phyloP scores from a whole-genome alignment of 1,140 invertebrate genomes.

The Cotesia glomerata region DNA sequence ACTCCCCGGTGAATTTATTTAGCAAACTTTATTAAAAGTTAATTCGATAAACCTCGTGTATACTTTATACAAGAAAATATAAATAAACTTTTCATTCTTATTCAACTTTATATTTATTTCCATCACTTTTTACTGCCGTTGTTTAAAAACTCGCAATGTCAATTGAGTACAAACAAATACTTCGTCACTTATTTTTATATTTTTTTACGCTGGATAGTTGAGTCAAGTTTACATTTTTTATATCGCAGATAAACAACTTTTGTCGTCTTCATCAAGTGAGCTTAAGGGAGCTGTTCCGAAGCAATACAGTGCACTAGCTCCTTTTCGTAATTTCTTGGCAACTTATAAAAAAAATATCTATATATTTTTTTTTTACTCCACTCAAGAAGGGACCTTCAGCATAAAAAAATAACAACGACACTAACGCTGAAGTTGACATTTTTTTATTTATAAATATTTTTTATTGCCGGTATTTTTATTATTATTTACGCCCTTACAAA shows the following conservation, averaged over 20 bases:
- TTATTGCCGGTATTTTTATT: not conserved
- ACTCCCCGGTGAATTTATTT: not conserved
- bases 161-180: slow-evolving; percentile 4
- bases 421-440: not conserved
- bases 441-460: not conserved
- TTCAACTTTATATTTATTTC: not conserved
- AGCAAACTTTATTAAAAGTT: not conserved
- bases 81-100: not conserved
- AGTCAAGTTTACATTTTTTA: too few species aligned
- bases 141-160: too few species aligned
- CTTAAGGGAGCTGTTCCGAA: slow-evolving; percentile 20
- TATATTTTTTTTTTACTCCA: not conserved
- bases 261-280: not conserved
- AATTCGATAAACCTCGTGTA: slow-evolving; percentile 14
- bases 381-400: not conserved
- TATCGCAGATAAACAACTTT: too few species aligned
- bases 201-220: not conserved
- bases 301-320: not conserved
- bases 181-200: slow-evolving; percentile 10
- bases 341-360: not conserved
- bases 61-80: not conserved
- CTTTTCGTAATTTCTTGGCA: slow-evolving; percentile 9
- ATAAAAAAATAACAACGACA: not conserved
- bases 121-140: too few species aligned
- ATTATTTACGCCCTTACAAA: not conserved